These are phyloP conservation scores for Andrena fulva DNA, from an alignment of 2,888 invertebrate species.

Conservation along the genomic window DNA sequence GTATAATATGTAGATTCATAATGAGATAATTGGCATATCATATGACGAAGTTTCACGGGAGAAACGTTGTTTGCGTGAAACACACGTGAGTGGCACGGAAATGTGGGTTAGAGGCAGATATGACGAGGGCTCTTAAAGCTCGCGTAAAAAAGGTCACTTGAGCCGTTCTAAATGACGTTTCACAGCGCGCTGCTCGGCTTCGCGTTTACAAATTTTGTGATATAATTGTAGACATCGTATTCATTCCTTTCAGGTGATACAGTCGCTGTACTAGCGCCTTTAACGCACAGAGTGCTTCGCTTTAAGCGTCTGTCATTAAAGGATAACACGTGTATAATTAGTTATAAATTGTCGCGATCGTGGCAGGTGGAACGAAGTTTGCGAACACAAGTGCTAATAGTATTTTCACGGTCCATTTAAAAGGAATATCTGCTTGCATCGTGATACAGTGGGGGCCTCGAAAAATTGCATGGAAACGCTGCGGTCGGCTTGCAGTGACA, in stretches of 20 bases:
- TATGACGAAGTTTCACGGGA: neutral
- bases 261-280: neutral
- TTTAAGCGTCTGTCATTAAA: neutral
- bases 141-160: conserved; percentile 57
- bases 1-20: too few species aligned
- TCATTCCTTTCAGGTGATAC: neutral
- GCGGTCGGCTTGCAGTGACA: conserved; percentile 43
- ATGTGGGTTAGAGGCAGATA: conserved; percentile 54
- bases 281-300: neutral
- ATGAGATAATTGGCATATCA: neutral
- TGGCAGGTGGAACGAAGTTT: neutral
- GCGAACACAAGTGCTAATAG: neutral
- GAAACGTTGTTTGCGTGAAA: neutral
- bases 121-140: conserved; percentile 54
- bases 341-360: neutral
- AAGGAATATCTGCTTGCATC: conserved; percentile 7
- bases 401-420: conserved; percentile 10
- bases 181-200: conserved; percentile 17
- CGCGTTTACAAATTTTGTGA: conserved; percentile 49
- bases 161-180: conserved; percentile 57
- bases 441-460: neutral
- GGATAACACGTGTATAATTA: neutral
- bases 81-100: conserved; percentile 3
- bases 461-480: conserved; percentile 30
- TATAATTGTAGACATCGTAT: conserved; percentile 30